Percentiles rank a stretch among this genome's conserved stretches.
Evolutionary conservation across 1,140 invertebrate genomes (phyloP).

Genomic region (Ceratitis capitata): DNA sequence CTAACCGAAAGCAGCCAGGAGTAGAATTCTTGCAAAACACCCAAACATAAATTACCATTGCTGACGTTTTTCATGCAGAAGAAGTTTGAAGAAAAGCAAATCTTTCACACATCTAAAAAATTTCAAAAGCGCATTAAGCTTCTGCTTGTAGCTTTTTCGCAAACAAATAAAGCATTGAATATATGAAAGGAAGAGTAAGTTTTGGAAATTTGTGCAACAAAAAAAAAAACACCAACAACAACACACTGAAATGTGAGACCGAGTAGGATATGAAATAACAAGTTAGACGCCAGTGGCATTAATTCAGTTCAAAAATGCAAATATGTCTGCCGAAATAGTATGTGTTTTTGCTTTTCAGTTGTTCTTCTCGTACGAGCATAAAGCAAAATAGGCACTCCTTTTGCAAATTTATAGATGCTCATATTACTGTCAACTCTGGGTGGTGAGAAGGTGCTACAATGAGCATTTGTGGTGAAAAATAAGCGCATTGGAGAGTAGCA

Average conservation of each 20-base stretch:
- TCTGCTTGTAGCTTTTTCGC: background rate
- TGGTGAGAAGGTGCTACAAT: background rate
- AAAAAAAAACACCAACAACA: background rate
- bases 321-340: background rate
- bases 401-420: background rate
- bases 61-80: background rate
- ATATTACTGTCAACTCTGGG: background rate
- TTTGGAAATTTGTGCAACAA: too few species aligned
- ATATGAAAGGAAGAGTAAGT: background rate
- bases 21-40: background rate
- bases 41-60: background rate
- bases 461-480: background rate
- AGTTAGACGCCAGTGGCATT: background rate
- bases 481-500: background rate
- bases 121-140: background rate
- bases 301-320: background rate
- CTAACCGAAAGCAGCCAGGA: background rate
- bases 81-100: background rate
- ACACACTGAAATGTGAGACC: background rate
- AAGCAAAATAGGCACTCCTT: background rate
- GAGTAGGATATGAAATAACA: background rate
- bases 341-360: too few species aligned
- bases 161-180: background rate
- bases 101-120: background rate
- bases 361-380: background rate